phyloP scores from a whole-genome alignment of 2,888 invertebrate species.

The Glyphotaelius pellucidus region DNA sequence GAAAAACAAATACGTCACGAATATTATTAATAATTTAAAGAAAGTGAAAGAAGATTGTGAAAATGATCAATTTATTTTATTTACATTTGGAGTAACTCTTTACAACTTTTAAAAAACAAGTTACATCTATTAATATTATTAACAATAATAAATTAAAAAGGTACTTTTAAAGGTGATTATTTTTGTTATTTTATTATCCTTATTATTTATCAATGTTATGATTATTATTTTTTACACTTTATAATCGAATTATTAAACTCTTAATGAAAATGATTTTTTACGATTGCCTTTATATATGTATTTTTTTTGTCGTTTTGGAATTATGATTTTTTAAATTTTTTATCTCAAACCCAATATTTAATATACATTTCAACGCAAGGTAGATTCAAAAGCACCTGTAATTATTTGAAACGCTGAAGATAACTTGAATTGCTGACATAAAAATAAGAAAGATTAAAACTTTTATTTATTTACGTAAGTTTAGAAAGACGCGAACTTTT shows the following conservation, averaged over 20 bases:
- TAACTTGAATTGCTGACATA: not conserved
- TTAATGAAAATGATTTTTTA: not conserved
- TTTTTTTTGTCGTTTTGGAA: not conserved
- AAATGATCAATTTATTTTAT: not conserved
- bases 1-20: not conserved
- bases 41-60: not conserved
- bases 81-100: not conserved
- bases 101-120: not conserved
- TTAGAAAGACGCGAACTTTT: constrained; percentile 9
- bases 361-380: not conserved
- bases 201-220: not conserved
- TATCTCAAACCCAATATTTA: not conserved
- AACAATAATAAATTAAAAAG: not conserved
- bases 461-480: constrained; percentile 17
- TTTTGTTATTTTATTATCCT: not conserved
- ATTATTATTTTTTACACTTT: not conserved
- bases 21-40: not conserved
- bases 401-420: not conserved
- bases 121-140: not conserved
- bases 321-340: not conserved
- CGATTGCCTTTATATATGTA: not conserved
- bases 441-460: not conserved
- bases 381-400: not conserved
- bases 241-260: not conserved
- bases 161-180: not conserved